phyloP scores from a whole-genome alignment of 2,888 invertebrate genomes.

The Pyrrhosoma nymphula region DNA sequence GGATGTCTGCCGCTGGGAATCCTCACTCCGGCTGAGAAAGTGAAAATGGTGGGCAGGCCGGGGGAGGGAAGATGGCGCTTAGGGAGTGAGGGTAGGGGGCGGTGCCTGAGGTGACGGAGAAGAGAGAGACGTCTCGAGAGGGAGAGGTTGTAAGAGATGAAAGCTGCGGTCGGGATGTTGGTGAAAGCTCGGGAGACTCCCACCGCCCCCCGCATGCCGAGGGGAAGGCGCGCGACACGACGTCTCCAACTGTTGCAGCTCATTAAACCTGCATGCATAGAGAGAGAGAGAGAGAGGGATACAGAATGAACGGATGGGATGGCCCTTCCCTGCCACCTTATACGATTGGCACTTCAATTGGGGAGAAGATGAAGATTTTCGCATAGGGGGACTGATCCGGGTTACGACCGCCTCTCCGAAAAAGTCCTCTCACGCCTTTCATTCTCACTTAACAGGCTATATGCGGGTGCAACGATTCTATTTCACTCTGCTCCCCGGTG shows the following conservation, averaged over 20 bases:
- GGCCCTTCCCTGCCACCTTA: background rate
- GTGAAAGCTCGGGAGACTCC: background rate
- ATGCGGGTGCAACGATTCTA: too few species aligned
- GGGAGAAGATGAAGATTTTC: background rate
- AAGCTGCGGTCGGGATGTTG: background rate
- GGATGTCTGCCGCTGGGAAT: background rate
- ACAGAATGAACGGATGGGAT: background rate
- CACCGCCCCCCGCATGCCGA: background rate
- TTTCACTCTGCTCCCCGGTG: too few species aligned
- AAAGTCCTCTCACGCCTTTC: too few species aligned
- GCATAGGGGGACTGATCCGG: too few species aligned
- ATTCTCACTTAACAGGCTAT: too few species aligned
- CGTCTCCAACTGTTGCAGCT: background rate
- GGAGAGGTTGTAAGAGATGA: background rate
- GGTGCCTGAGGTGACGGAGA: background rate
- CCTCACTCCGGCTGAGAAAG: background rate
- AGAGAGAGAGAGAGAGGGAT: too few species aligned
- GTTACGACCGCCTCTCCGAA: too few species aligned
- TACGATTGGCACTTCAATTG: background rate
- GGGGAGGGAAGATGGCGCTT: too few species aligned
- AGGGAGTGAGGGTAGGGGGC: too few species aligned
- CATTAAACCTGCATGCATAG: background rate
- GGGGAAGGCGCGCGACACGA: background rate
- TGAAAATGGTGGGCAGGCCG: background rate
- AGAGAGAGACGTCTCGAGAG: background rate